Evolutionary conservation across 64 coral and sea anemone species (phyloP), one percentile per base, ranked within the genome.

Genomic region (Acropora yongei): DNA sequence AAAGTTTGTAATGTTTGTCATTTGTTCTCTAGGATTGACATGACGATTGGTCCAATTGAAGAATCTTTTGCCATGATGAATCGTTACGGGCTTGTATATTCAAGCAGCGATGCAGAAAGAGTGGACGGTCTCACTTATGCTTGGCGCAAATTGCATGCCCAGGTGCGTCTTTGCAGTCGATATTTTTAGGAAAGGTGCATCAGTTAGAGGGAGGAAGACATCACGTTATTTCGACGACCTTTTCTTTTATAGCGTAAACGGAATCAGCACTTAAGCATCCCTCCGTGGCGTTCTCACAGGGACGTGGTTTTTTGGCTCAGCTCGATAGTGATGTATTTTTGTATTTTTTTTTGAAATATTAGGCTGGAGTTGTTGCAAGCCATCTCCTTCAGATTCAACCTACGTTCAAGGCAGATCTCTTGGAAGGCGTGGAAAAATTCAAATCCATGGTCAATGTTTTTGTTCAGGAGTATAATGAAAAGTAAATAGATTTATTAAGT

Each of bases 11-110:
- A 55, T 61, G 6, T 83, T 5, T 66, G 42, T 78, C 49, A 51
- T 60, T 50, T 73, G 86, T 4, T 46, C 61, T 55, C 4, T 63
- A 99, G 97, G 84, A 99, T 99, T 82, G 97, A 99, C 83, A 99
- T 99, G 97, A 99, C 94, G 11, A 96, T 99, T 78, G 97, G 97
- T 10, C 97, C 97, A 72, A 99, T 99, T 19, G 97, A 99, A 68
- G 97, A 99, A 82, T 99, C 97, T 2, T 99, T 99, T 91, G 97
- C 97, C 5, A 90, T 99, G 94, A 81, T 99, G 51, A 99, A 96
- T 45, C 94, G 94, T 1, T 99, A 99, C 78, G 94, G 94, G 46
- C 86, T 99, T 1, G 89, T 91, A 8, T 99, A 96, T 83, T 92
- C 92, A 47, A 95, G 97, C 87, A 96, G 91, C 89, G 97, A 99